Evolutionary conservation across 2,888 invertebrate genomes (phyloP).

Genomic region (Agrochola lota): DNA sequence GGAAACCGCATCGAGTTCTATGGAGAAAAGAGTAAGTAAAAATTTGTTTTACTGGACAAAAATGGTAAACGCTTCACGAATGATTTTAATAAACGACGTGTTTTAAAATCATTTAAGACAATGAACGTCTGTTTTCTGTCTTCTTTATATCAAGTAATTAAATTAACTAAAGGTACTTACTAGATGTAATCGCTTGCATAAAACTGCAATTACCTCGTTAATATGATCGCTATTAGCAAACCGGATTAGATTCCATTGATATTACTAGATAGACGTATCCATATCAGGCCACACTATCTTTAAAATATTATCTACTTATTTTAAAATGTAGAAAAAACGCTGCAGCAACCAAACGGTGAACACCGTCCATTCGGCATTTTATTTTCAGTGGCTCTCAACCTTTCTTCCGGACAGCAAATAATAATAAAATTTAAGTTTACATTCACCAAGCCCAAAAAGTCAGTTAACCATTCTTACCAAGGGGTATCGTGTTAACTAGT

Average conservation of each 20-base stretch:
- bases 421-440: neutral
- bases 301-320: slow-evolving; percentile 3
- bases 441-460: neutral
- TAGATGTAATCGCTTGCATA: slow-evolving; percentile 22
- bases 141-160: slow-evolving; percentile 37
- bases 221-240: slow-evolving; percentile 35
- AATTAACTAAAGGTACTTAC: slow-evolving; percentile 5
- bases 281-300: slow-evolving; percentile 6
- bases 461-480: neutral
- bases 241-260: slow-evolving; percentile 25
- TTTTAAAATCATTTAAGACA: neutral
- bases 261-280: slow-evolving; percentile 5
- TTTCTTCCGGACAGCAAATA: neutral
- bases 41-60: neutral
- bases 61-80: neutral
- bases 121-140: slow-evolving; percentile 18
- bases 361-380: slow-evolving; percentile 23
- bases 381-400: slow-evolving; percentile 28
- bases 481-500: too few species aligned
- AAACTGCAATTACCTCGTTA: slow-evolving; percentile 28
- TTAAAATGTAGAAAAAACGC: neutral
- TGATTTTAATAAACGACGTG: neutral
- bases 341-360: slow-evolving; percentile 7
- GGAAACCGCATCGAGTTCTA: neutral
- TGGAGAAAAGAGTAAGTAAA: neutral